Evolutionary conservation across 2,888 invertebrate species (phyloP).

Genomic region (Pharmacophagus antenor): DNA sequence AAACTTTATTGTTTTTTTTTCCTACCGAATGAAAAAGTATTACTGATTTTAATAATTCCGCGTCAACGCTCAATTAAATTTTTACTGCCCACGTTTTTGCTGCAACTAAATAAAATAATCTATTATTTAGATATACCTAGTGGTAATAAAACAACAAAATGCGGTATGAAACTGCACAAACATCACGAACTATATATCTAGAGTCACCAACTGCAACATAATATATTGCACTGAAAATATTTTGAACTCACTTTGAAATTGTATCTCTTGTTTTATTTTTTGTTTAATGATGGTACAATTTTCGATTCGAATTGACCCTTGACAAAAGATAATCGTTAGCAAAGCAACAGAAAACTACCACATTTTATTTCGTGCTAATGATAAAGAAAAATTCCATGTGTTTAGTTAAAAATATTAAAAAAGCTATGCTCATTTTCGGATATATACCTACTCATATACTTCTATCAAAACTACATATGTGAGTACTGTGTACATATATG

Average conservation of each 20-base stretch:
- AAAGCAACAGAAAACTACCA: too few species aligned
- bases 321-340: too few species aligned
- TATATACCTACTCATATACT: too few species aligned
- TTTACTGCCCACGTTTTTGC: conserved; percentile 21
- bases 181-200: conserved; percentile 12
- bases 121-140: conserved; percentile 6
- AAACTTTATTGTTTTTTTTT: neutral
- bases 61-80: conserved; percentile 14
- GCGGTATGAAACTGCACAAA: conserved; percentile 1
- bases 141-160: conserved; percentile 19
- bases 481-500: too few species aligned
- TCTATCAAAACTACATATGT: too few species aligned
- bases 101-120: conserved; percentile 10
- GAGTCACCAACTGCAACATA: neutral
- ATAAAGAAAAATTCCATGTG: too few species aligned
- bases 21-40: neutral
- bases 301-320: too few species aligned
- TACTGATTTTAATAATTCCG: neutral
- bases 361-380: too few species aligned
- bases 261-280: neutral
- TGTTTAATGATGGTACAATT: neutral
- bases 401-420: too few species aligned
- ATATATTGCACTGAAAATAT: too few species aligned
- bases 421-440: too few species aligned
- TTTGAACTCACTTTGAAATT: too few species aligned